Percentiles rank a stretch among this genome's conserved stretches.
Evolutionary conservation across 2,888 invertebrate genomes (phyloP).

Genomic region (Prosopocoilus inquinatus): DNA sequence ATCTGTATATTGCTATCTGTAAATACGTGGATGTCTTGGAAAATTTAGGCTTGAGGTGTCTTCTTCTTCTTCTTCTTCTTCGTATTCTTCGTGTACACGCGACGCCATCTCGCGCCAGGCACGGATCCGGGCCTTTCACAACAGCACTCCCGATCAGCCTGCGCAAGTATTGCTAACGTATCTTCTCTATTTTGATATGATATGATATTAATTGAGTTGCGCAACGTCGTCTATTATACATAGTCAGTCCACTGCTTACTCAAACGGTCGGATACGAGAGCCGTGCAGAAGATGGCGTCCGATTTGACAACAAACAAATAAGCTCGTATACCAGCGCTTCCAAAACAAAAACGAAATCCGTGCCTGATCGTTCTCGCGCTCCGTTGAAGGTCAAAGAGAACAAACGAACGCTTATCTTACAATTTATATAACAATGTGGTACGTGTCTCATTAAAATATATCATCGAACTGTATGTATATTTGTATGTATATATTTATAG

Average conservation of each 20-base stretch:
- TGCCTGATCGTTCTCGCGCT: conserved; percentile 8
- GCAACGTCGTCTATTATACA: too few relatives aligned
- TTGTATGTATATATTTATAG: background rate
- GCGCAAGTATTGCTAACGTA: conserved; percentile 17
- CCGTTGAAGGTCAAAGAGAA: too few relatives aligned
- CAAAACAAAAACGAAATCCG: conserved; percentile 20
- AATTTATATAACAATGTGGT: background rate
- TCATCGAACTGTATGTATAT: background rate
- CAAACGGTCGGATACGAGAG: too few relatives aligned
- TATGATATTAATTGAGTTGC: conserved; percentile 36
- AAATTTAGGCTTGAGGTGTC: conserved; percentile 2
- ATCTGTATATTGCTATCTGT: conserved; percentile 27
- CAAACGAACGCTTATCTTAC: background rate
- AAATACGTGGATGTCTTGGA: conserved; percentile 14
- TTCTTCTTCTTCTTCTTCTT: conserved; percentile 2
- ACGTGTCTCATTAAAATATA: background rate
- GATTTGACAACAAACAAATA: too few relatives aligned
- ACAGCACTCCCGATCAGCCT: conserved; percentile 34
- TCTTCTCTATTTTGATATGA: conserved; percentile 37
- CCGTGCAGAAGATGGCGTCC: too few relatives aligned
- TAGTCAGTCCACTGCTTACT: too few relatives aligned
- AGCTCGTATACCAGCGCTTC: conserved; percentile 2
- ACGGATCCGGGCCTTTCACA: conserved; percentile 27
- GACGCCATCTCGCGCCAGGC: conserved; percentile 21
- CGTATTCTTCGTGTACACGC: background rate